Evolutionary conservation across 1,140 invertebrate genomes (phyloP), one percentile per base, ranked within the genome.

Genomic region (Drosophila pseudoobscura): DNA sequence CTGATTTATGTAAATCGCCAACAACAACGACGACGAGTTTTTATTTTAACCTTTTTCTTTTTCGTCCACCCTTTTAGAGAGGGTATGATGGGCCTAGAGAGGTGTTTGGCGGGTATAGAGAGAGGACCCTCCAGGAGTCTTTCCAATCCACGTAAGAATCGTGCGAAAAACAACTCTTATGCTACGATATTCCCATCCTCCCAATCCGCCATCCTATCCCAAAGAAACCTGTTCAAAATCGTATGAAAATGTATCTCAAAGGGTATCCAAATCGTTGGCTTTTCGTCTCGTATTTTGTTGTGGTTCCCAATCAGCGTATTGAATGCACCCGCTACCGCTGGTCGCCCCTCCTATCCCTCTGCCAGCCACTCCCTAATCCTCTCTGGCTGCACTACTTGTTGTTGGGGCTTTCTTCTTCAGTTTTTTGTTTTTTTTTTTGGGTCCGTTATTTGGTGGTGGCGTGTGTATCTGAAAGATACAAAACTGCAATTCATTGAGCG

Each of bases 1-100:
- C 82, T 85, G 82, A 85, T 87, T 87, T 87, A 85, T 85, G 82
- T 87, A 85, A 85, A 85, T 85, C 82, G 82, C 64, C 73, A 73
- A 59, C 71, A 73, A 59, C 71, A 50, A 66, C 82, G 78, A 61
- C 73, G 77, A 59, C 71, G 52, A 66, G 72, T 75, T 75, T 80
- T 71, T 39, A 39, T 73, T 74, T 72, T 74, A 63, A 41, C 61
- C 51, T 62, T 72, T 69, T 52, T 35, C 8, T 31, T 8, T 31
- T 31, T 8, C 29, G 31, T 35, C 0, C 13, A 39, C 35, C 35
- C 35, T 39, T 39, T 39, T 13, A 4, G 1, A 39, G 35, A 1
- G 11, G 35, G 11, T 39, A 13, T 13, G 3, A 11, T 39, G 35
- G 35, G 35, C 3, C 2, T 13, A 5, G 0, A 35, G 31, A 35